These are phyloP conservation scores for Halictus quadricinctus DNA, from an alignment of 2,888 invertebrate genomes.

Conservation along the genomic window DNA sequence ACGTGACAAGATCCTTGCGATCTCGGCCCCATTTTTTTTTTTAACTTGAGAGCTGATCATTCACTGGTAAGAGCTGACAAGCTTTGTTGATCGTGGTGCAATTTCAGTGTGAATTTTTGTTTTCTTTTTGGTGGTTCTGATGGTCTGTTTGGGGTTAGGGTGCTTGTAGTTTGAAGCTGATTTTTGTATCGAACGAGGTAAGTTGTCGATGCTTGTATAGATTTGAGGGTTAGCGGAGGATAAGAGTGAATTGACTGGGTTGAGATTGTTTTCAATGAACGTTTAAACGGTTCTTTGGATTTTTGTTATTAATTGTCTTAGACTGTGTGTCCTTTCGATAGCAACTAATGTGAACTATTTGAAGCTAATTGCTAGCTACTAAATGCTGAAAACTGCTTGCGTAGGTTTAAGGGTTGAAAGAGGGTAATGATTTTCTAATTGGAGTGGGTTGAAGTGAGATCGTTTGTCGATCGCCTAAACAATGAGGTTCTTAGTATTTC, in stretches of 20 bases:
- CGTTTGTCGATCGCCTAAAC: too few species aligned
- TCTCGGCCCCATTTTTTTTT: neutral
- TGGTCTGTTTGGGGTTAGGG: neutral
- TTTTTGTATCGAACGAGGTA: neutral
- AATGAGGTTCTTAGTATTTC: too few species aligned
- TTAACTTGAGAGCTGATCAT: neutral
- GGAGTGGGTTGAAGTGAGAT: too few species aligned
- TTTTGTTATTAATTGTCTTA: too few species aligned
- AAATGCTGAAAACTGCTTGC: neutral
- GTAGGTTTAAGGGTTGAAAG: neutral
- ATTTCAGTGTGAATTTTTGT: neutral
- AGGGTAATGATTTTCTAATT: too few species aligned
- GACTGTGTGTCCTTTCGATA: too few species aligned
- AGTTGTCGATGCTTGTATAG: neutral
- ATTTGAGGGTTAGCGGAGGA: too few species aligned
- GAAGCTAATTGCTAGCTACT: too few species aligned
- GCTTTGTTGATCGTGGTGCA: neutral
- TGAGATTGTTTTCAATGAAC: too few species aligned
- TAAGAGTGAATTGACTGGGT: too few species aligned
- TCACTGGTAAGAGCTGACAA: slow-evolving; percentile 29
- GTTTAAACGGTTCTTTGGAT: too few species aligned
- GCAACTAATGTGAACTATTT: too few species aligned
- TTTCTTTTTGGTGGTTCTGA: neutral
- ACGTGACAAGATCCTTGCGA: slow-evolving; percentile 12
- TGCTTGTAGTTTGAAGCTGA: neutral